Evolutionary conservation across 1,140 invertebrate species (phyloP), one percentile per base, ranked within the genome.

Genomic region (Neotoxoptera formosana): DNA sequence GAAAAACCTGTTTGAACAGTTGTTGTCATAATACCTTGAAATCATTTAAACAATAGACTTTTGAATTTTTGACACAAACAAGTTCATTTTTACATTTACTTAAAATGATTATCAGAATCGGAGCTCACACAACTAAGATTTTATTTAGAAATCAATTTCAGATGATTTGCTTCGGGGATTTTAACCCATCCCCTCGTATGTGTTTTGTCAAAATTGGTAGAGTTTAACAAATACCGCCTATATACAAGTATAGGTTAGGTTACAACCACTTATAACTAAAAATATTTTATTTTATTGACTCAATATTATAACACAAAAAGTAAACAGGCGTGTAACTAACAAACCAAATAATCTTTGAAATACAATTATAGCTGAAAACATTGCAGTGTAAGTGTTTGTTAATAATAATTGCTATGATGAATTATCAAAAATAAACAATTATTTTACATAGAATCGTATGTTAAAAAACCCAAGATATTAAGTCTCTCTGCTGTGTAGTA

Each of bases 1-100:
- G 89, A n/a, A 90, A 90, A 90, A 60, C 53, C 56, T 90, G 53
- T 90, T 90, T 67, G 36, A 90, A 90, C 56, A 90, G 89, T 60
- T 90, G 56, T 60, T 90, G 56, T 67, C n/a, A 7, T 45, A 90
- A 45, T 45, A 90, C 89, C 36, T 90, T 90, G 53, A 90, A 90
- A 67, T 90, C 9, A 8, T 90, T 60, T 45, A 34, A 76, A 90
- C 41, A 90, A 90, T 90, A 67, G 45, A 67, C 88, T 90, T 90
- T 90, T 90, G 2, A 67, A 90, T 47, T 90, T 60, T 67, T 53
- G 25, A 20, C 25, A 60, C 25, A 67, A 45, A 90, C 51, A 90
- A 60, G n/a, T 90, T 90, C 4, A 90, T 53, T 41, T 53, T 86
- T 88, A 48, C 20, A 48, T 87, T 87, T 87, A n/a, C 47, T 34